Evolutionary conservation across 2,797 vertebrate species (phyloP).

Genomic region (Pristis pectinata): DNA sequence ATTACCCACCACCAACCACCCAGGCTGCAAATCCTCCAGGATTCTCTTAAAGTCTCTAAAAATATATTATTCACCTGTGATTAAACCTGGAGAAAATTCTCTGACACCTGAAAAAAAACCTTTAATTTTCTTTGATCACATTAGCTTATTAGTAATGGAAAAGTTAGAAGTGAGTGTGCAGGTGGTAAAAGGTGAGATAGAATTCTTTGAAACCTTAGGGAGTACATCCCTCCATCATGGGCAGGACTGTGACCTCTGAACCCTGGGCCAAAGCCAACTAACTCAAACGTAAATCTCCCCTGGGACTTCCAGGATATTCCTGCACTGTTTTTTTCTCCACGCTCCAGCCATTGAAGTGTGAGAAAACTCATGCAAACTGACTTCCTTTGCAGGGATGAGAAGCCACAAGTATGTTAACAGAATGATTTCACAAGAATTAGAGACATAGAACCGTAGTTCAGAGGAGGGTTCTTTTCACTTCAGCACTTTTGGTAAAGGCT

Average conservation of each 20-base stretch:
- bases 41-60: neutral
- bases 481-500: constrained; percentile 30
- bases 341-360: neutral
- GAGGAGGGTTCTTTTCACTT: constrained; percentile 24
- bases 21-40: neutral
- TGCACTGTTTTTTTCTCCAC: neutral
- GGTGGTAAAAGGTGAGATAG: neutral
- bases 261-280: neutral
- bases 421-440: neutral
- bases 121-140: neutral
- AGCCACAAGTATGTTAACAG: constrained; percentile 10
- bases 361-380: neutral
- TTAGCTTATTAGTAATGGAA: neutral
- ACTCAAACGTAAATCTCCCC: neutral
- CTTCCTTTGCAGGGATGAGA: neutral
- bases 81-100: neutral
- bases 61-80: neutral
- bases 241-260: neutral
- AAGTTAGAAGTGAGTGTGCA: too few relatives aligned
- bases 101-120: neutral
- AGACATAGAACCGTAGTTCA: constrained; percentile 46
- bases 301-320: neutral
- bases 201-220: neutral
- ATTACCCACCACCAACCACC: neutral
- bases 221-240: neutral